Conservation (phyloP, 2,113 vertebrate genomes). For the Oncorhynchus tshawytscha region DNA sequence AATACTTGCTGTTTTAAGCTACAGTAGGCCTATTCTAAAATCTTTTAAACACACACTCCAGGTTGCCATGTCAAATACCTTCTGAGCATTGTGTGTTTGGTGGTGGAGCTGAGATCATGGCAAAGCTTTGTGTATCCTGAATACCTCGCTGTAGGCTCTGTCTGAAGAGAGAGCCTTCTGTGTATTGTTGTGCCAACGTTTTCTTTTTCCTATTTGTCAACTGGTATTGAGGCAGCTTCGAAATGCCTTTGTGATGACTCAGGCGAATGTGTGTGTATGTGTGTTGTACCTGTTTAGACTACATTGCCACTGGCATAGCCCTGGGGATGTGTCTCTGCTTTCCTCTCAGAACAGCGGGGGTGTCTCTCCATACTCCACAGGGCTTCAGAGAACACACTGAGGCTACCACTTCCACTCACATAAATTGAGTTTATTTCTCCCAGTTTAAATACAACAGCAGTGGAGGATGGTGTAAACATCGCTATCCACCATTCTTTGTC, state of each 20-base stretch:
- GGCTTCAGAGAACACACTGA: slow-evolving; percentile 48
- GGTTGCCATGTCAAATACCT: not conserved
- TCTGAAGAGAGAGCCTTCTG: slow-evolving; percentile 43
- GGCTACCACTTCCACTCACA: not conserved
- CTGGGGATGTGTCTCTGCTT: slow-evolving; percentile 24
- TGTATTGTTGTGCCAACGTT: slow-evolving; percentile 39
- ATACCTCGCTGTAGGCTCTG: slow-evolving; percentile 44
- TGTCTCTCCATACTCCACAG: slow-evolving; percentile 33
- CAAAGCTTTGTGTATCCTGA: slow-evolving; percentile 2
- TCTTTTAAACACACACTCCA: no score
- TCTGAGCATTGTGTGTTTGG: not conserved
- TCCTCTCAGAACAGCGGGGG: slow-evolving; percentile 26
- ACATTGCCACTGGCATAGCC: slow-evolving; percentile 34
- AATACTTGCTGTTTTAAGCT: no score
- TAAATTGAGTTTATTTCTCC: no score
- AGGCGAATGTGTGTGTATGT: slow-evolving; percentile 17
- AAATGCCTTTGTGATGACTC: slow-evolving; percentile 68
- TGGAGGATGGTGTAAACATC: no score
- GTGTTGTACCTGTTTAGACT: slow-evolving; percentile 32
- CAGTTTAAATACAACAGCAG: no score
- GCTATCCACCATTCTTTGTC: no score
- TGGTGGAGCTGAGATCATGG: not conserved
- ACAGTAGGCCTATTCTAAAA: no score
- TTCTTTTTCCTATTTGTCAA: not conserved
- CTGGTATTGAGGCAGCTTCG: slow-evolving; percentile 52